These are phyloP conservation scores for Sinocyclocheilus anshuiensis DNA, from an alignment of 2,113 vertebrate genomes.

Conservation along the genomic window DNA sequence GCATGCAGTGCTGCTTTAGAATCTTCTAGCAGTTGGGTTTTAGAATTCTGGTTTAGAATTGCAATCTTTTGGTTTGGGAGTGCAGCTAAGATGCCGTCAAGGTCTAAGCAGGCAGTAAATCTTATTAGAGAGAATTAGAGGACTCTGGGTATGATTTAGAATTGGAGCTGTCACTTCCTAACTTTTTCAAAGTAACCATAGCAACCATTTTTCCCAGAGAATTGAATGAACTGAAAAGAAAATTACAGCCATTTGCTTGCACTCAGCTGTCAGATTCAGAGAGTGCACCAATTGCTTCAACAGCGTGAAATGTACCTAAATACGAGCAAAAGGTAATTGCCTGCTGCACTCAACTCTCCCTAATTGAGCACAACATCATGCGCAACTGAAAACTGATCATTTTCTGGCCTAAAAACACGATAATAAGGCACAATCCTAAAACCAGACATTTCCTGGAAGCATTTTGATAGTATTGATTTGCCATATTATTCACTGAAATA, in stretches of 20 bases:
- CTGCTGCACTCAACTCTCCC: neutral
- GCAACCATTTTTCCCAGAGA: neutral
- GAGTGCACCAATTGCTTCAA: neutral
- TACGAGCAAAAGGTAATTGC: neutral
- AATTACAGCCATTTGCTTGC: neutral
- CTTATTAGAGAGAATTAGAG: slow-evolving; percentile 13
- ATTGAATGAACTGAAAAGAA: neutral
- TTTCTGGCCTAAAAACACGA: neutral
- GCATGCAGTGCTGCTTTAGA: neutral
- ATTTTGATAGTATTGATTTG: neutral
- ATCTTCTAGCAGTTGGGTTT: neutral
- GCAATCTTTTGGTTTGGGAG: neutral
- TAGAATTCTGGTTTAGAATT: too few relatives aligned
- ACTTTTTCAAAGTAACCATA: slow-evolving; percentile 16
- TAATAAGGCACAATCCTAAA: slow-evolving; percentile 1
- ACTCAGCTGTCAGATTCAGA: slow-evolving; percentile 9
- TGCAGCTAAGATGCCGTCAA: neutral
- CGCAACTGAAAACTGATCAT: neutral
- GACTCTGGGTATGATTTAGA: neutral
- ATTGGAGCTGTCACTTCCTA: neutral
- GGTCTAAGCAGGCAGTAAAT: neutral
- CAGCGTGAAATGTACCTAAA: slow-evolving; percentile 12
- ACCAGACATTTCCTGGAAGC: neutral
- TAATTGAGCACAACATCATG: neutral
- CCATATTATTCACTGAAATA: neutral